Base-by-base conservation (phyloP, 2,888 invertebrate genomes). In the Dolichopus griseipennis region DNA sequence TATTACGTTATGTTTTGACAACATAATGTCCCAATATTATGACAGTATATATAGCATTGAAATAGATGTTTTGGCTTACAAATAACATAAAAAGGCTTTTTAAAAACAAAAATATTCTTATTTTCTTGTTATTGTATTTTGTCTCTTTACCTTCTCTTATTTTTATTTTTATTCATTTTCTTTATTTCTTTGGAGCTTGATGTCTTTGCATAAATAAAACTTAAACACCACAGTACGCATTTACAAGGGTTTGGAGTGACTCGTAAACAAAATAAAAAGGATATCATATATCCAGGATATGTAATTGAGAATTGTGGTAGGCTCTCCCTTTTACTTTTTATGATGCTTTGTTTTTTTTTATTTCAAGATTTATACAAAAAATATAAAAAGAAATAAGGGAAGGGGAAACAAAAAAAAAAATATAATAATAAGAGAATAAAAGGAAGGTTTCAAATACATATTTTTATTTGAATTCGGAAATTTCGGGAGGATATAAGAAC, bases 251-350 rank as follows among this genome's bases (percentile, higher is more conserved):
- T 52, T 52, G 52, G 18, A 52, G n/a, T n/a, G 52, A 52, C 52
- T 52, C 52, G 18, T 18, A 52, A 52, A 52, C 6, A 52, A 52
- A 52, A 52, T 18, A 52, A 52, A 52, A 52, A 52, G 52, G n/a
- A 52, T 52, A 52, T 52, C 52, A 52, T 52, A 52, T 52, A 52
- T 52, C 52, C 52, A 18, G 52, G 52, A 52, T 52, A 52, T 52
- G 52, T 52, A 52, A 52, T 52, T 52, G 52, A 52, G 52, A 52
- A 52, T 52, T 52, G 52, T 52, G 52, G 52, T 52, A 52, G 52
- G 52, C 52, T 52, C 52, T n/a, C n/a, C 52, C 15, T 15, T 52
- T 52, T n/a, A 52, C 18, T n/a, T 37, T 10, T 37, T 8, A 37
- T 37, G 10, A 4, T 34, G 34, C 9, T 34, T 9, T 37, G 8